These are phyloP conservation scores for Hydropsyche betteni DNA, from an alignment of 2,888 invertebrate species.

Conservation along the genomic window DNA sequence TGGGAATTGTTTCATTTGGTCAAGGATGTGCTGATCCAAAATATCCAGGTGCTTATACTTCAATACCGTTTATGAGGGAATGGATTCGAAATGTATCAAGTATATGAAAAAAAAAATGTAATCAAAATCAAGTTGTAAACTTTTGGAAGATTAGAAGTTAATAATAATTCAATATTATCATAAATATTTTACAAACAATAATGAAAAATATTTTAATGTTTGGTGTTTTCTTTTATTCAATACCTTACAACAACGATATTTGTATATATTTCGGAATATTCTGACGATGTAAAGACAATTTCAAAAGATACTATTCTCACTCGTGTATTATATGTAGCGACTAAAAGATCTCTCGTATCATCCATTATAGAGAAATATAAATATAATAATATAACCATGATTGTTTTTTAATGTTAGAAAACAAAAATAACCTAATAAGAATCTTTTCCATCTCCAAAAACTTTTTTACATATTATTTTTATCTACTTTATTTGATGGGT, in stretches of 20 bases:
- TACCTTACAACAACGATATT: slow-evolving; percentile 54
- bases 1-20: slow-evolving; percentile 26
- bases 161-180: no score
- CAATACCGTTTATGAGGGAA: background rate
- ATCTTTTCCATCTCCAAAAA: slow-evolving; percentile 60
- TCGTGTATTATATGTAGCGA: slow-evolving; percentile 51
- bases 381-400: background rate
- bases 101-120: slow-evolving; percentile 12
- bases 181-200: no score
- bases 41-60: slow-evolving; percentile 19
- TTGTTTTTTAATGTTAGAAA: background rate
- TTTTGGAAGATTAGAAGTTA: no score
- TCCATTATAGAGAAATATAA: slow-evolving; percentile 54
- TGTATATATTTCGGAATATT: slow-evolving; percentile 57
- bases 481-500: background rate
- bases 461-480: slow-evolving; percentile 61
- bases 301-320: slow-evolving; percentile 57
- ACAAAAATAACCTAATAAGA: slow-evolving; percentile 59
- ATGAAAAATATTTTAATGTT: slow-evolving; percentile 48
- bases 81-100: slow-evolving; percentile 18
- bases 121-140: no score
- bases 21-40: background rate
- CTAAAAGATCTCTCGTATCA: slow-evolving; percentile 59
- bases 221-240: slow-evolving; percentile 54
- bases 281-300: slow-evolving; percentile 56